Conservation (phyloP, 2,888 invertebrate species). For the Rhagonycha fulva region DNA sequence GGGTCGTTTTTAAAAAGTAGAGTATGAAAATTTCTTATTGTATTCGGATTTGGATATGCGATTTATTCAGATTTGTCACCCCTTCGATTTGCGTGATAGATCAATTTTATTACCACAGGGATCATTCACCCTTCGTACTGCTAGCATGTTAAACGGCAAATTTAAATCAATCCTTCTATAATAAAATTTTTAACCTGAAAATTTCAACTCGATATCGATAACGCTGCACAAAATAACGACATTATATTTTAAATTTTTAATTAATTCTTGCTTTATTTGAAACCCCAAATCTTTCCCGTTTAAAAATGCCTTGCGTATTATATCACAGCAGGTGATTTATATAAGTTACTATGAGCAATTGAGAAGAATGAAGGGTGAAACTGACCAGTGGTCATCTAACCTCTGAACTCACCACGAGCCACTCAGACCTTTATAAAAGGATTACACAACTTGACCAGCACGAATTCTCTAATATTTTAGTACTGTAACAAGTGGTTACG, state of each 20-base stretch:
- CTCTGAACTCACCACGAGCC: constrained; percentile 48
- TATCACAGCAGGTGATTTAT: constrained; percentile 36
- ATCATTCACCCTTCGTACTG: constrained; percentile 23
- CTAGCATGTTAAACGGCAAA: constrained; percentile 16
- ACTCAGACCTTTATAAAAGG: constrained; percentile 47
- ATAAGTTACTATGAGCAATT: constrained; percentile 35
- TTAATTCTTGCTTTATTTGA: neutral
- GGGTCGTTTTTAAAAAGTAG: constrained; percentile 37
- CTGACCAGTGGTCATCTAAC: constrained; percentile 48
- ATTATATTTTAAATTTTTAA: neutral
- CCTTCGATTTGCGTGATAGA: constrained; percentile 34
- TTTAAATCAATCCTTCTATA: constrained; percentile 12
- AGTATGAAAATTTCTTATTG: constrained; percentile 40
- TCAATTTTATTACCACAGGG: constrained; percentile 31
- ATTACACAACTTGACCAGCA: constrained; percentile 40
- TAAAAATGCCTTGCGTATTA: neutral
- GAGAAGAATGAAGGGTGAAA: constrained; percentile 34
- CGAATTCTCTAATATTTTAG: constrained; percentile 30
- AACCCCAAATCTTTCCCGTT: neutral
- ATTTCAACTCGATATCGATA: neutral
- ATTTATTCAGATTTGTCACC: constrained; percentile 39
- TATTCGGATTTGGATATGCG: constrained; percentile 40
- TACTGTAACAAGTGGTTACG: constrained; percentile 31
- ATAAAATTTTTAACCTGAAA: neutral
- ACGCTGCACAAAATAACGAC: neutral